phyloP scores from a whole-genome alignment of 2,797 vertebrate genomes.

The Mormyrus hasselquistii region DNA sequence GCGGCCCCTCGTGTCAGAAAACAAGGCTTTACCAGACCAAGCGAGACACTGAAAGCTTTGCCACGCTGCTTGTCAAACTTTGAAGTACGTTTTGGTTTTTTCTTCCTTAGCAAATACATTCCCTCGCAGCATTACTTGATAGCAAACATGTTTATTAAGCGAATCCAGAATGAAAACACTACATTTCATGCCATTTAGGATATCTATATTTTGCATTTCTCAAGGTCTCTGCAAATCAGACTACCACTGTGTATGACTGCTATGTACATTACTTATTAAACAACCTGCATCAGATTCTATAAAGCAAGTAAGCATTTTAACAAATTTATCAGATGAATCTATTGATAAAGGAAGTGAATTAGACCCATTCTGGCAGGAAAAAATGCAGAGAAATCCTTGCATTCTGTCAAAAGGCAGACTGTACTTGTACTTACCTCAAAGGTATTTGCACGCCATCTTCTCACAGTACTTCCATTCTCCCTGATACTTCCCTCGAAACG shows the following conservation, averaged over 20 bases:
- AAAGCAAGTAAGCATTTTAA: background rate
- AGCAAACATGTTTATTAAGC: background rate
- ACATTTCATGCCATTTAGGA: background rate
- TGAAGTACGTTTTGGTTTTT: background rate
- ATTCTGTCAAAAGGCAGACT: background rate
- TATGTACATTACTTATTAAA: background rate
- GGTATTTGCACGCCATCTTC: slow-evolving; percentile 28
- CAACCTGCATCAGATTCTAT: background rate
- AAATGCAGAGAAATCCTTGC: background rate
- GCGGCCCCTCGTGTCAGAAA: background rate
- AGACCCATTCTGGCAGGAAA: background rate
- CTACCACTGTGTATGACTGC: background rate
- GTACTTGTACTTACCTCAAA: slow-evolving; percentile 45
- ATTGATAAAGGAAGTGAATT: background rate
- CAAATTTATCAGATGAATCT: background rate
- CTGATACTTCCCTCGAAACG: slow-evolving; percentile 31
- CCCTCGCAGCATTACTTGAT: background rate
- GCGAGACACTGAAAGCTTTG: background rate
- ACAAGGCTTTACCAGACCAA: background rate
- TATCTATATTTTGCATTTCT: background rate
- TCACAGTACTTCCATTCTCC: slow-evolving; percentile 29
- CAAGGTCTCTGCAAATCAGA: background rate
- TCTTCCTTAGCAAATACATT: background rate
- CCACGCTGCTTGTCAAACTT: background rate
- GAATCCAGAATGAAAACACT: background rate